Percentiles rank a stretch among this genome's conserved stretches.
phyloP scores from a whole-genome alignment of 2,113 vertebrate genomes.

The Petrocephalus zakoni region DNA sequence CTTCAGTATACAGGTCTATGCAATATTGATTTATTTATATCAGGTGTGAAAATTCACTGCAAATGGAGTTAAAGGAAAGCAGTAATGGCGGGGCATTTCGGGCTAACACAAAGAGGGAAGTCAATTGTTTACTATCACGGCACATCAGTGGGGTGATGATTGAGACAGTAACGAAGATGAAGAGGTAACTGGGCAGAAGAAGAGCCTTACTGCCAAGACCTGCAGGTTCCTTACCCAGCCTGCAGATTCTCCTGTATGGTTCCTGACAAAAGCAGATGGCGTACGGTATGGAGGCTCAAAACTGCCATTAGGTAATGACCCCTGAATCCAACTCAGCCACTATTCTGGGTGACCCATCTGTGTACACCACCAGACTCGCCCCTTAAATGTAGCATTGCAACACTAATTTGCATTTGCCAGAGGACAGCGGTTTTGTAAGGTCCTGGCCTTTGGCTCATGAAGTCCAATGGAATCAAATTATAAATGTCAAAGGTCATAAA shows the following conservation, averaged over 20 bases:
- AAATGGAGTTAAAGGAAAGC: not conserved
- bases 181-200: not conserved
- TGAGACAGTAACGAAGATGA: not conserved
- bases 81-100: not conserved
- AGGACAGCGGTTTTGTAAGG: not conserved
- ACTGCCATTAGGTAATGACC: not conserved
- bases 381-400: not conserved
- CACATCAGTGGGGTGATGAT: not conserved
- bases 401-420: not conserved
- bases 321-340: not conserved
- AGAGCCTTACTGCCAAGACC: not conserved
- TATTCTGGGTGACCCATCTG: not conserved
- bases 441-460: not conserved
- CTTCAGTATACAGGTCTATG: not conserved
- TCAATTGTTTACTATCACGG: not conserved
- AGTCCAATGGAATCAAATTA: conserved; percentile 3
- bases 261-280: too few relatives aligned
- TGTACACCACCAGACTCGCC: not conserved
- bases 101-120: not conserved
- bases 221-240: not conserved
- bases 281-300: not conserved
- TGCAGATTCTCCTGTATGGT: not conserved
- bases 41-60: not conserved
- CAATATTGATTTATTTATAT: not conserved
- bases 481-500: not conserved